Evolutionary conservation across 2,113 vertebrate genomes (phyloP).

Genomic region (Chrysochloris asiatica): DNA sequence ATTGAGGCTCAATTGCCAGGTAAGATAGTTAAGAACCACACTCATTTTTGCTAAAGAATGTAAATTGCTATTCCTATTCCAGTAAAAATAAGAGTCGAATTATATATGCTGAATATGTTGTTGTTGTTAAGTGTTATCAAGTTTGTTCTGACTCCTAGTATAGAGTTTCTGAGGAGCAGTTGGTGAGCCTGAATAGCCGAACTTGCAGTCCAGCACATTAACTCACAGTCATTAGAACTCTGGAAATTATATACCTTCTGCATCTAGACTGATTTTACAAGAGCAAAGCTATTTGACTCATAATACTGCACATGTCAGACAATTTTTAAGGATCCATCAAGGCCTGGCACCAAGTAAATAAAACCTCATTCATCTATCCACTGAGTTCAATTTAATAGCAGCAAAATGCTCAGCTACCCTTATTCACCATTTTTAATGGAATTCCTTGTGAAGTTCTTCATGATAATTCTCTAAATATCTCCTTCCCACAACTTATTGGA

Average conservation of each 20-base stretch:
- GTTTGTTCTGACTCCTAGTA: too few species aligned
- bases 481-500: slow-evolving; percentile 45
- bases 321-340: slow-evolving; percentile 51
- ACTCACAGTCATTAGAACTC: too few species aligned
- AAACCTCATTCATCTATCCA: neutral
- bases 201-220: too few species aligned
- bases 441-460: slow-evolving; percentile 25
- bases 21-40: neutral
- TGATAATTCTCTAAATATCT: slow-evolving; percentile 56
- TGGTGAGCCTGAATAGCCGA: too few species aligned
- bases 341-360: slow-evolving; percentile 47
- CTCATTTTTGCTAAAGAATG: neutral
- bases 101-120: neutral
- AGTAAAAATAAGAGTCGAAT: neutral
- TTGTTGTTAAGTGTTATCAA: too few species aligned
- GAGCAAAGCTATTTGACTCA: slow-evolving; percentile 46
- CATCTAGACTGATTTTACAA: slow-evolving; percentile 42
- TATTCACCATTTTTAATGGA: slow-evolving; percentile 58
- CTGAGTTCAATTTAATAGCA: slow-evolving; percentile 54
- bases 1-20: neutral
- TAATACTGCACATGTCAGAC: slow-evolving; percentile 11
- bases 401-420: slow-evolving; percentile 27
- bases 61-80: neutral
- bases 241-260: slow-evolving; percentile 8
- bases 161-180: too few species aligned